Evolutionary conservation across 2,113 vertebrate genomes (phyloP).

Genomic region (Desmodus rotundus): DNA sequence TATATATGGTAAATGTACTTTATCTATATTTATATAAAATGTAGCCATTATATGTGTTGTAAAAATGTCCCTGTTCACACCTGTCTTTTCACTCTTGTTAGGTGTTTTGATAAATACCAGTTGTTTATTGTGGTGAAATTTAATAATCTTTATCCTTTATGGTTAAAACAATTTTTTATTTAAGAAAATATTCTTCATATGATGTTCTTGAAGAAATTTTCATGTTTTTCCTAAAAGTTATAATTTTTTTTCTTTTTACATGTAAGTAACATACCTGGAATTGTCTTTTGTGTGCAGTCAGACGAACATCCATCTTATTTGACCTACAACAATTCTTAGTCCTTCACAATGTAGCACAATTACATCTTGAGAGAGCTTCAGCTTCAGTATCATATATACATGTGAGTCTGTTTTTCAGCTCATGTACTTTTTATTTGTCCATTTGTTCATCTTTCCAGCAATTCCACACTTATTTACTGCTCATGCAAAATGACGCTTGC

Average conservation of each 20-base stretch:
- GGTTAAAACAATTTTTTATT: neutral
- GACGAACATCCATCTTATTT: neutral
- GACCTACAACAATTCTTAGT: neutral
- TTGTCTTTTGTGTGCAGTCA: neutral
- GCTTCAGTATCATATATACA: neutral
- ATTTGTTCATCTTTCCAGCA: neutral
- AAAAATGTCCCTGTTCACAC: neutral
- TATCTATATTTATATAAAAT: neutral
- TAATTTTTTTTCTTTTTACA: neutral
- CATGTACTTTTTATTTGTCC: neutral
- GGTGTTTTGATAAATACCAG: neutral
- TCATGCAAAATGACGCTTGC: neutral
- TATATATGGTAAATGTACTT: neutral
- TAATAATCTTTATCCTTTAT: neutral
- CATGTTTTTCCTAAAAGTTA: neutral
- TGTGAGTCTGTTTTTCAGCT: neutral
- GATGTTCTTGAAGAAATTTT: neutral
- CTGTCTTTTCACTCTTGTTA: neutral
- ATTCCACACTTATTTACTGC: neutral
- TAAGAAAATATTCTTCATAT: neutral
- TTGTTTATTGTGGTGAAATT: neutral
- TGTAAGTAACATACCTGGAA: neutral
- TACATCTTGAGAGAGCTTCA: neutral
- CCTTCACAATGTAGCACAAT: neutral
- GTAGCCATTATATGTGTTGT: neutral